A percentile compares a stretch with the other conserved stretches of the same genome.
phyloP scores from a whole-genome alignment of 2,797 vertebrate genomes.

The Monodelphis domestica region DNA sequence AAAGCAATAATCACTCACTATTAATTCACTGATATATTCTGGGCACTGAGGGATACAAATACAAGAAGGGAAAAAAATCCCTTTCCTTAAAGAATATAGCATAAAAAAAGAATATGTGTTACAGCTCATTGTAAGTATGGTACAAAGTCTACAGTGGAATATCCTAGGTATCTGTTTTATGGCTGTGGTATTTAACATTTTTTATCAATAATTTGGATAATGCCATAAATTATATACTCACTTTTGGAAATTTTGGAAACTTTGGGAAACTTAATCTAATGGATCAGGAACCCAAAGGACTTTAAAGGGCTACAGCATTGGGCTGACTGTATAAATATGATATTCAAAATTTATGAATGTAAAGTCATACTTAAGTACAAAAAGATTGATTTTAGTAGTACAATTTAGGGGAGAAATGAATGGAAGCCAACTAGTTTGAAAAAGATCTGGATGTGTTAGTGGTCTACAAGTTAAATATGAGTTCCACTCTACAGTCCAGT shows the following conservation, averaged over 20 bases:
- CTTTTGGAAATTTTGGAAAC: neutral
- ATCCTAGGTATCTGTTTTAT: neutral
- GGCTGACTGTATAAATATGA: no score
- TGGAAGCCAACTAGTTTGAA: neutral
- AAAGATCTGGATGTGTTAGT: neutral
- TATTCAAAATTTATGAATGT: no score
- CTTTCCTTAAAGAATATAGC: neutral
- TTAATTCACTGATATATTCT: neutral
- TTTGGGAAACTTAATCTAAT: neutral
- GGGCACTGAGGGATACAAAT: neutral
- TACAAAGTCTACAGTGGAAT: neutral
- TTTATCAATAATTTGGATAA: neutral
- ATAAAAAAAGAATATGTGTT: neutral
- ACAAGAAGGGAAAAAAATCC: neutral
- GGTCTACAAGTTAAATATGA: neutral
- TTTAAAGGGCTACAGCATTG: no score
- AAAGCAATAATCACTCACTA: neutral
- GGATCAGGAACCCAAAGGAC: neutral
- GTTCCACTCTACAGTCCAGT: neutral
- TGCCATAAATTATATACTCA: neutral
- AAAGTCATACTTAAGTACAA: neutral
- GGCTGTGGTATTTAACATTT: neutral
- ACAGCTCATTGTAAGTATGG: neutral
- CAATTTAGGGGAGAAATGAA: neutral
- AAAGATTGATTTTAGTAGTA: neutral